Evolutionary conservation across 2,888 invertebrate genomes (phyloP), one percentile per base, ranked within the genome.

Genomic region (Sarcophaga carnaria): DNA sequence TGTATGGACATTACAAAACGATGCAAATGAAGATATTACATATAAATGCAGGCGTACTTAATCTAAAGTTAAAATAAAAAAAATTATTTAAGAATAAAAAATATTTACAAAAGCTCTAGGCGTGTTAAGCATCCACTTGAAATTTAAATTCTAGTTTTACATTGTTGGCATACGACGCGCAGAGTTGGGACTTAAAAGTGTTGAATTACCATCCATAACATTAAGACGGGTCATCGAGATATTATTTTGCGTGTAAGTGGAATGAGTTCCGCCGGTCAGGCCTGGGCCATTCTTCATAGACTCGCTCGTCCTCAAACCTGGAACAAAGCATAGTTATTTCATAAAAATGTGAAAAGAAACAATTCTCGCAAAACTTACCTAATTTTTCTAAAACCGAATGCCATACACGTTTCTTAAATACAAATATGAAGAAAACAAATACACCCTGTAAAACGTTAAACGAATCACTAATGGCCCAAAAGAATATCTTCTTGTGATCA

Each of bases 371-470:
- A 0, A 8, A 69, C 83, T 94, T 92, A 95, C 95, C 95, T 12
- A 96, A 91, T 88, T 95, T 94, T 86, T 94, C 94, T 88, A 94
- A 93, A 81, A 96, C 94, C 37, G 95, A 94, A 63, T 94, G 93
- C 90, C 95, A 95, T 0, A 96, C 95, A 89, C 96, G 95, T 27
- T 94, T 95, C 91, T 97, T 97, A 89, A 96, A 94, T 12, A 96
- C 95, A 87, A 97, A 95, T 76, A 97, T 96, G 70, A 95, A 93
- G 92, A 97, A 97, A 83, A 97, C 96, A 89, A 96, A 94, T 27
- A 97, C 95, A 85, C 97, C 97, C 91, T 96, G 96, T 4, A 97
- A 94, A 79, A 95, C 95, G 91, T 96, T 97, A 83, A 96, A 93
- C 1, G 94, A 94, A 91, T 97, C 97, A 60, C 95, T 94, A 12